These are phyloP conservation scores for Pogonophryne albipinna DNA, from an alignment of 2,797 vertebrate species.

Conservation along the genomic window DNA sequence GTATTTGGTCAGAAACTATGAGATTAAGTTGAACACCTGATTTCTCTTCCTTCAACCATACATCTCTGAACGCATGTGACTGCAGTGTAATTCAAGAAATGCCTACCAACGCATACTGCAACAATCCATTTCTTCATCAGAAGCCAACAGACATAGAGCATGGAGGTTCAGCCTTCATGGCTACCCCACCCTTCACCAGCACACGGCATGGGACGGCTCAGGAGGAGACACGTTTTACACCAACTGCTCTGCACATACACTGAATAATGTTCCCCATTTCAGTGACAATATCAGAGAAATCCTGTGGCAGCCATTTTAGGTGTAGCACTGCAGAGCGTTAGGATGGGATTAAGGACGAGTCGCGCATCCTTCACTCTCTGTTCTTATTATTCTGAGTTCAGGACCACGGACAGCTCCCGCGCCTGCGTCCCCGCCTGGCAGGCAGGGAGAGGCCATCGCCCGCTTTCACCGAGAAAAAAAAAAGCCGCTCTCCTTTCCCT, in stretches of 20 bases:
- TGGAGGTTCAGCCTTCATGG: slow-evolving; percentile 24
- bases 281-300: slow-evolving; percentile 54
- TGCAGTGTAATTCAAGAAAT: slow-evolving; percentile 33
- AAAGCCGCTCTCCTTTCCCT: slow-evolving; percentile 59
- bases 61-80: slow-evolving; percentile 20
- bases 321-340: slow-evolving; percentile 58
- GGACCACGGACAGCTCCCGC: slow-evolving; percentile 84
- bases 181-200: slow-evolving; percentile 44
- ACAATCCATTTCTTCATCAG: slow-evolving; percentile 54
- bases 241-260: slow-evolving; percentile 24
- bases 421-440: slow-evolving; percentile 32
- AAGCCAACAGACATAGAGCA: slow-evolving; percentile 21
- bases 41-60: slow-evolving; percentile 4
- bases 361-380: slow-evolving; percentile 46
- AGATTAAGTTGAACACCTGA: background rate
- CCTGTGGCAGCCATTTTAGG: slow-evolving; percentile 82
- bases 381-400: slow-evolving; percentile 51
- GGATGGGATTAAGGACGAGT: slow-evolving; percentile 37
- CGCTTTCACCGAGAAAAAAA: slow-evolving; percentile 53
- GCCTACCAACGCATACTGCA: slow-evolving; percentile 50
- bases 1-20: background rate
- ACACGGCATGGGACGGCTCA: background rate
- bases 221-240: slow-evolving; percentile 19
- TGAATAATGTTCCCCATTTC: slow-evolving; percentile 59
- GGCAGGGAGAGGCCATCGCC: slow-evolving; percentile 82